A percentile compares a stretch with the other conserved stretches of the same genome.
Conservation (phyloP, 2,888 invertebrate genomes). For the Mesochorus sp. region DNA sequence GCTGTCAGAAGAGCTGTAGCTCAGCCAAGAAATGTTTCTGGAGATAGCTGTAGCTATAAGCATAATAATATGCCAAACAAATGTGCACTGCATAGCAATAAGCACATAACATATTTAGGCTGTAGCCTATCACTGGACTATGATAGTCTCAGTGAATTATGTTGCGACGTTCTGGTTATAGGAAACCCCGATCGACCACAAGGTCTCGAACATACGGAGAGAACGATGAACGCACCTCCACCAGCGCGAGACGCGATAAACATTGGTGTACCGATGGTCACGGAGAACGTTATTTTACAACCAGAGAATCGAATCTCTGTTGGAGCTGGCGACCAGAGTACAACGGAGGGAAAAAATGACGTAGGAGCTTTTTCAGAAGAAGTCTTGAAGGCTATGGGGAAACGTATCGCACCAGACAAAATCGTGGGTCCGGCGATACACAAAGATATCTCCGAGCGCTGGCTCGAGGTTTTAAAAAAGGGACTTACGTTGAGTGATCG, state of each 20-base stretch:
- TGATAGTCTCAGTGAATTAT: slow-evolving; percentile 39
- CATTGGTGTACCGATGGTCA: slow-evolving; percentile 31
- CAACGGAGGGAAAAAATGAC: slow-evolving; percentile 28
- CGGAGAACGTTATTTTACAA: slow-evolving; percentile 20
- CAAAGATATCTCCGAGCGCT: slow-evolving; percentile 13
- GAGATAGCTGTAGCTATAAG: slow-evolving; percentile 18
- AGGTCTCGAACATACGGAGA: slow-evolving; percentile 29
- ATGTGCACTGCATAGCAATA: slow-evolving; percentile 24
- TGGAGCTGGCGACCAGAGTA: slow-evolving; percentile 17
- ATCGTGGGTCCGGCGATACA: slow-evolving; percentile 20
- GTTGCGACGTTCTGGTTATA: slow-evolving; percentile 25
- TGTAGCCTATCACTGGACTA: slow-evolving; percentile 30
- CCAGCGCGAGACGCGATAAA: slow-evolving; percentile 22
- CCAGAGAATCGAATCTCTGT: slow-evolving; percentile 23
- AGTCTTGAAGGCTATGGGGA: slow-evolving; percentile 41
- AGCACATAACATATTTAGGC: slow-evolving; percentile 7
- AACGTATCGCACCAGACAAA: slow-evolving; percentile 26
- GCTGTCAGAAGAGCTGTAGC: slow-evolving; percentile 36
- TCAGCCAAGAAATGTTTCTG: slow-evolving; percentile 30
- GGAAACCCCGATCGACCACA: slow-evolving; percentile 34
- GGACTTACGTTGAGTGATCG: slow-evolving; percentile 23
- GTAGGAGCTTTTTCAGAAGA: slow-evolving; percentile 20
- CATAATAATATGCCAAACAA: slow-evolving; percentile 36
- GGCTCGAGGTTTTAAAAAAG: slow-evolving; percentile 21
- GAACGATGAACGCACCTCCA: slow-evolving; percentile 8